phyloP scores from a whole-genome alignment of 2,797 vertebrate genomes.

The Sebastes trivittatus region DNA sequence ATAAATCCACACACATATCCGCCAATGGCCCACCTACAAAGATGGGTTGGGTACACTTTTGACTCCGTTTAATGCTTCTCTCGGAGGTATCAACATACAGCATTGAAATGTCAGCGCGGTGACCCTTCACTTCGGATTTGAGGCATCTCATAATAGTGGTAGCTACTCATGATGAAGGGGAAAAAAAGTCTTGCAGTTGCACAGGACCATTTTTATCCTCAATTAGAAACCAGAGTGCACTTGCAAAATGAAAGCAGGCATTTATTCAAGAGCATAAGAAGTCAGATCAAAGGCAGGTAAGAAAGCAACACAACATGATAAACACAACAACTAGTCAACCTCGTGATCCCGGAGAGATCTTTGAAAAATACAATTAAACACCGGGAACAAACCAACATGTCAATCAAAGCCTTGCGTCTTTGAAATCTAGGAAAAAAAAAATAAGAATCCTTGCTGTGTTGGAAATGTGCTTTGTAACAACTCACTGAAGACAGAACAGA shows the following conservation, averaged over 20 bases:
- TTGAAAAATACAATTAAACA: slow-evolving; percentile 66
- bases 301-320: slow-evolving; percentile 49
- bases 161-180: slow-evolving; percentile 43
- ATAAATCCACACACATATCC: not conserved
- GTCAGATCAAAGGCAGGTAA: slow-evolving; percentile 58
- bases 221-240: slow-evolving; percentile 66
- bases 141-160: slow-evolving; percentile 18
- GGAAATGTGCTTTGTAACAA: slow-evolving; percentile 45
- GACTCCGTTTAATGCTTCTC: not conserved
- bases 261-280: slow-evolving; percentile 62
- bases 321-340: slow-evolving; percentile 62
- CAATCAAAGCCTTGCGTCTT: slow-evolving; percentile 48
- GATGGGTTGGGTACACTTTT: not conserved
- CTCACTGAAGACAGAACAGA: slow-evolving; percentile 44
- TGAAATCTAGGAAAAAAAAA: slow-evolving; percentile 31
- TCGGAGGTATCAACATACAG: not conserved
- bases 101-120: not conserved
- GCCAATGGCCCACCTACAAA: not conserved
- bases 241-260: slow-evolving; percentile 61
- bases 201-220: slow-evolving; percentile 50
- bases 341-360: slow-evolving; percentile 49
- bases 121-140: slow-evolving; percentile 33
- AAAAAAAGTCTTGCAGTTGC: slow-evolving; percentile 23
- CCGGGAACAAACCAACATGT: slow-evolving; percentile 51
- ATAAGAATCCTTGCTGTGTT: slow-evolving; percentile 7